These are phyloP conservation scores for Sebastolobus alascanus DNA, from an alignment of 2,797 vertebrate genomes.

Conservation along the genomic window DNA sequence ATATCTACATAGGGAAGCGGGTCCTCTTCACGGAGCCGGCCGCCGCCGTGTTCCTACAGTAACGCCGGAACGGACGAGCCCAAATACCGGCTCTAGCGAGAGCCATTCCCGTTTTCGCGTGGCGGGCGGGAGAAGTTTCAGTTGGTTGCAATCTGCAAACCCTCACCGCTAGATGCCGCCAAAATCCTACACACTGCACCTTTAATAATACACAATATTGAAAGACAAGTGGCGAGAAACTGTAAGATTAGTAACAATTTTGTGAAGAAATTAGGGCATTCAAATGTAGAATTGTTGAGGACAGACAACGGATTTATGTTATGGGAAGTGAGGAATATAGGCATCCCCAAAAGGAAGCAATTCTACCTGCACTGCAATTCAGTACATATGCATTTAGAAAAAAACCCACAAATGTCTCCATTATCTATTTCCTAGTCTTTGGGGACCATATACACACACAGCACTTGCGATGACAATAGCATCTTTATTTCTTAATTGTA, in stretches of 20 bases:
- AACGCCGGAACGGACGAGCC: no score
- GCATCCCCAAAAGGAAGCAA: neutral
- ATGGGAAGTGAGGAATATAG: neutral
- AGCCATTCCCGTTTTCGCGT: no score
- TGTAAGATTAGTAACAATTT: neutral
- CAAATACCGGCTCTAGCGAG: no score
- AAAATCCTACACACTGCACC: no score
- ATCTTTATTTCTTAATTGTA: neutral
- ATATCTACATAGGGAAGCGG: no score
- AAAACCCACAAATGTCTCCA: neutral
- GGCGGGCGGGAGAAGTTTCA: no score
- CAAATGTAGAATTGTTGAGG: no score
- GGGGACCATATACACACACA: neutral
- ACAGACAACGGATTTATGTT: neutral
- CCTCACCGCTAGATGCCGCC: rapidly evolving
- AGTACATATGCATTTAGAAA: neutral
- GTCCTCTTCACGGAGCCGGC: no score
- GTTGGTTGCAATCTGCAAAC: no score
- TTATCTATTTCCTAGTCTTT: neutral
- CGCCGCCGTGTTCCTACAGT: no score
- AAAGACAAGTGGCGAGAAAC: neutral
- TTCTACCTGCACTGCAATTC: neutral
- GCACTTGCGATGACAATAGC: neutral
- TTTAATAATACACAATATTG: neutral
- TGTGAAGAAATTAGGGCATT: neutral